phyloP scores from a whole-genome alignment of 2,797 vertebrate genomes.

The Chromis chromis region DNA sequence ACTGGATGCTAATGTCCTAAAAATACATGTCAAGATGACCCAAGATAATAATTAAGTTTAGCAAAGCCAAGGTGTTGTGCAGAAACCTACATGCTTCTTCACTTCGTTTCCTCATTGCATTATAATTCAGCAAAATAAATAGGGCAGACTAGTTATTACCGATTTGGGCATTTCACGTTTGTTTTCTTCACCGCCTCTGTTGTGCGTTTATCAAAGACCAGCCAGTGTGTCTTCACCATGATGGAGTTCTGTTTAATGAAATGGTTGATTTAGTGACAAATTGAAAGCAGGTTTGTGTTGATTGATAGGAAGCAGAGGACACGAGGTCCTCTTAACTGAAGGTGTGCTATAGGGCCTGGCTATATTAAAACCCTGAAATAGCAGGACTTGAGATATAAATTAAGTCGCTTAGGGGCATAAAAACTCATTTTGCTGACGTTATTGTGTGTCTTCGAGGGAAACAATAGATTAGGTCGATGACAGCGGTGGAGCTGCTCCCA shows the following conservation, averaged over 20 bases:
- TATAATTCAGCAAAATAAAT: background rate
- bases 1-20: no score
- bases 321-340: constrained; percentile 32
- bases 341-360: background rate
- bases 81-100: no score
- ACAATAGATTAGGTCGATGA: constrained; percentile 33
- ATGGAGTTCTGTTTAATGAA: constrained; percentile 41
- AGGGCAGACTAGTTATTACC: background rate
- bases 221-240: constrained; percentile 2
- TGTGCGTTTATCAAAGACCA: background rate
- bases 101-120: background rate
- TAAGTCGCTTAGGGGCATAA: constrained; percentile 7
- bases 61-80: no score
- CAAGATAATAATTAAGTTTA: no score
- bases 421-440: constrained; percentile 47
- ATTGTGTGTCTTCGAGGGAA: constrained; percentile 41
- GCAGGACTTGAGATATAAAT: constrained; percentile 23
- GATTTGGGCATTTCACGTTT: background rate
- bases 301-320: constrained; percentile 10
- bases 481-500: background rate
- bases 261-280: constrained; percentile 41
- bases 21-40: no score
- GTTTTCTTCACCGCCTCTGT: background rate
- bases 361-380: constrained; percentile 32
- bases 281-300: constrained; percentile 22